A percentile compares a stretch with the other conserved stretches of the same genome.
Conservation (phyloP, 2,113 vertebrate genomes). For the Sclerurus mexicanus region DNA sequence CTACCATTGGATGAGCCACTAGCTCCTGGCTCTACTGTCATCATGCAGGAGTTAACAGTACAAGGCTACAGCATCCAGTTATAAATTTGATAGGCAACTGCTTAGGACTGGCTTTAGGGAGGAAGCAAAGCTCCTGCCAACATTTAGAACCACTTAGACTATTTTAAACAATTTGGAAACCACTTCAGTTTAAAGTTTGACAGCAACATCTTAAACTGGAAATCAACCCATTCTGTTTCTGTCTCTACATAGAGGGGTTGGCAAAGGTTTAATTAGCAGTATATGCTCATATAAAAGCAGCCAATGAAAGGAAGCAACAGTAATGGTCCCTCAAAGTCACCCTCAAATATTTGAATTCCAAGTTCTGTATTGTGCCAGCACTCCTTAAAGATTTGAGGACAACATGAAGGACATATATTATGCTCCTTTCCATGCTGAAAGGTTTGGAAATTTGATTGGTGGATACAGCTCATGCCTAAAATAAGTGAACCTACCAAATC, state of each 20-base stretch:
- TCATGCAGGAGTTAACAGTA: background rate
- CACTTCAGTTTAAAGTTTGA: background rate
- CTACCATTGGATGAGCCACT: background rate
- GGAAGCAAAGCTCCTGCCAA: background rate
- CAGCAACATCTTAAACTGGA: background rate
- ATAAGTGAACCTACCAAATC: background rate
- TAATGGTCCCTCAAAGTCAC: background rate
- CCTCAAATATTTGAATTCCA: background rate
- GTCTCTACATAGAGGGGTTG: background rate
- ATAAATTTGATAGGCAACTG: background rate
- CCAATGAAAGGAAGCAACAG: background rate
- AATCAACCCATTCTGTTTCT: background rate
- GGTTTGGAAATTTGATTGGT: background rate
- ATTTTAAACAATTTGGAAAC: background rate
- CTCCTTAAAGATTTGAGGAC: background rate
- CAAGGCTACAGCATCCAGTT: background rate
- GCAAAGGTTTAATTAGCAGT: background rate
- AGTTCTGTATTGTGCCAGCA: background rate
- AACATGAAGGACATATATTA: background rate
- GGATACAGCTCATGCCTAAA: background rate
- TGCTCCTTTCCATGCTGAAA: background rate
- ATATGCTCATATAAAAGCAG: background rate
- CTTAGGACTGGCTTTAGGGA: background rate
- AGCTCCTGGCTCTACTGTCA: background rate
- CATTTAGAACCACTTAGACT: background rate